These are phyloP conservation scores for Cheilosia urbana DNA, from an alignment of 2,888 invertebrate genomes.

Conservation along the genomic window DNA sequence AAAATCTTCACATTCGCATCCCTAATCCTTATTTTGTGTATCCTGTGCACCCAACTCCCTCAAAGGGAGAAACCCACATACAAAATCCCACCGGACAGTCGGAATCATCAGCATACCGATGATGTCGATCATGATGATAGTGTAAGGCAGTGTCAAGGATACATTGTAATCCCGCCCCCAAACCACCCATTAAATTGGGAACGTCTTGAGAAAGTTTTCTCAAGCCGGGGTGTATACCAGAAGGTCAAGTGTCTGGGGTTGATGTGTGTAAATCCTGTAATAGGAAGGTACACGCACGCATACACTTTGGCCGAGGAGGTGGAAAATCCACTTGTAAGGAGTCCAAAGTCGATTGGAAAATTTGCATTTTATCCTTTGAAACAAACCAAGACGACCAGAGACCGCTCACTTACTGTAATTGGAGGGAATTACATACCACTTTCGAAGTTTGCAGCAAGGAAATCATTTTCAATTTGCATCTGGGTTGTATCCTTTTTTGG, in stretches of 20 bases:
- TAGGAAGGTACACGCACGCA: constrained; percentile 22
- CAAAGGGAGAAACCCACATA: constrained; percentile 19
- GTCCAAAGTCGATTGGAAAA: constrained; percentile 68
- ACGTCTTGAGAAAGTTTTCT: constrained; percentile 70
- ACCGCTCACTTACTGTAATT: constrained; percentile 75
- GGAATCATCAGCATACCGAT: constrained; percentile 64
- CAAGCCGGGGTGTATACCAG: constrained; percentile 43
- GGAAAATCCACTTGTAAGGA: constrained; percentile 66
- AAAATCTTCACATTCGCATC: constrained; percentile 30
- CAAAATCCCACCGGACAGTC: constrained; percentile 52
- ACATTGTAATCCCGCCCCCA: constrained; percentile 68
- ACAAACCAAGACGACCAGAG: constrained; percentile 48
- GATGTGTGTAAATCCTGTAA: constrained; percentile 70
- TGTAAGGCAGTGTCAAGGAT: constrained; percentile 65
- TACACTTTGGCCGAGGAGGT: constrained; percentile 29
- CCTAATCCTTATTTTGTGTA: constrained; percentile 55
- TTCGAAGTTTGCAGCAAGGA: constrained; percentile 54
- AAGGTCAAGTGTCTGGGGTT: constrained; percentile 71
- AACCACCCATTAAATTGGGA: constrained; percentile 40
- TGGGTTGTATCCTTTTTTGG: constrained; percentile 20
- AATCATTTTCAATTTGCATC: constrained; percentile 63
- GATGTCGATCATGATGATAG: constrained; percentile 61
- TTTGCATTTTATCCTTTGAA: constrained; percentile 73
- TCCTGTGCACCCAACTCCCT: constrained; percentile 52
- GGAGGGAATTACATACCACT: constrained; percentile 73